Conservation (phyloP, 2,888 invertebrate genomes). For the Osedax frankpressi region DNA sequence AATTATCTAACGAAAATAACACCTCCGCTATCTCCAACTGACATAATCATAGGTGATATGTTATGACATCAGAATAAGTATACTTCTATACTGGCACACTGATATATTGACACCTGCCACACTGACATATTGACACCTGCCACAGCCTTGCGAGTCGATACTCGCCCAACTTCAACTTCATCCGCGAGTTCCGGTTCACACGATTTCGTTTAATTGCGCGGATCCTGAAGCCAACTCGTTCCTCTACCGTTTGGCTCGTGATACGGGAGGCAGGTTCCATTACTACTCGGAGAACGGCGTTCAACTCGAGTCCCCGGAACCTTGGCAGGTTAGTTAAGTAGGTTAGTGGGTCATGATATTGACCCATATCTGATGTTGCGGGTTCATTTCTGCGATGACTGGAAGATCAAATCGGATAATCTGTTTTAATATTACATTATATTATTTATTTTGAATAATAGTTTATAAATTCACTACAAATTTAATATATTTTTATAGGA, state of each 20-base stretch:
- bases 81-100: background rate
- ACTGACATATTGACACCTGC: conserved; percentile 15
- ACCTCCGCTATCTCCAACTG: too few species aligned
- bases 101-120: background rate
- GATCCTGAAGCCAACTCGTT: conserved; percentile 44
- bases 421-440: too few species aligned
- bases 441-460: too few species aligned
- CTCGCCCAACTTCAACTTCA: conserved; percentile 44
- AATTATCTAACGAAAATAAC: too few species aligned
- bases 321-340: conserved; percentile 43
- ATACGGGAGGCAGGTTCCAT: conserved; percentile 44
- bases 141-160: conserved; percentile 43
- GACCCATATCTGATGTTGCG: too few species aligned
- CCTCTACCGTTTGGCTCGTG: conserved; percentile 39
- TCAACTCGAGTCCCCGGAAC: conserved; percentile 38
- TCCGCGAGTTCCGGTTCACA: conserved; percentile 42
- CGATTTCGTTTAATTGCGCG: conserved; percentile 47
- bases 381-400: too few species aligned
- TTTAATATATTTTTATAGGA: too few species aligned
- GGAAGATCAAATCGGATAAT: too few species aligned
- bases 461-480: too few species aligned
- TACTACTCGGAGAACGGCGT: conserved; percentile 40
- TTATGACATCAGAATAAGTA: too few species aligned
- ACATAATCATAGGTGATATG: too few species aligned
- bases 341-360: too few species aligned